These are phyloP conservation scores for Latrodectus geometricus DNA, from an alignment of 1,140 invertebrate genomes.

Conservation along the genomic window DNA sequence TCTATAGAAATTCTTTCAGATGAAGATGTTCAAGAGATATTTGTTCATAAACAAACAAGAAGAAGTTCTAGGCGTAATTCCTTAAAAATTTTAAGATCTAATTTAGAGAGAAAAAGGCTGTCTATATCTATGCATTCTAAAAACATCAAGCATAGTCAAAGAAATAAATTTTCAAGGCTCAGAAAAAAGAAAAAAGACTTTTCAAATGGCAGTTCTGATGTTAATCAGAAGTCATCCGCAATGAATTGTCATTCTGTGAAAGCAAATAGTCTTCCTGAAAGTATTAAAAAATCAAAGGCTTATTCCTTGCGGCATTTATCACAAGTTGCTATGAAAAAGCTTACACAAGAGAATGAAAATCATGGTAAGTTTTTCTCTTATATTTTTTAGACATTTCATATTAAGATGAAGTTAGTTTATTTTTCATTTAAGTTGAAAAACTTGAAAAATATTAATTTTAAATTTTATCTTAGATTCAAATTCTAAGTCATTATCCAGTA, in stretches of 20 bases:
- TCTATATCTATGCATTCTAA: conserved; percentile 3
- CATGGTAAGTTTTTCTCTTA: not conserved
- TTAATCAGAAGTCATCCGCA: conserved; percentile 3
- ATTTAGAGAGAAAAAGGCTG: not conserved
- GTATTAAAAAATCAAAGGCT: conserved; percentile 15
- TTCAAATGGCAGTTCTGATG: not conserved
- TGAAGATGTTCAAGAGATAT: not conserved
- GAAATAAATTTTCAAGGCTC: conserved; percentile 1
- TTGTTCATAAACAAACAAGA: not conserved
- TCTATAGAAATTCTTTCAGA: not conserved
- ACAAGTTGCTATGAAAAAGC: conserved; percentile 21
- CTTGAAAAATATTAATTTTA: not conserved
- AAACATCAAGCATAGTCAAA: conserved; percentile 1
- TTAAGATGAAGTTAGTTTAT: not conserved
- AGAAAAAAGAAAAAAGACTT: not conserved
- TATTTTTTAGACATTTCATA: not conserved
- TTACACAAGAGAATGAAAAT: not conserved
- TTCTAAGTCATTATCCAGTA: conserved; percentile 35
- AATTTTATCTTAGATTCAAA: conserved; percentile 25
- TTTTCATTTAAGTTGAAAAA: not conserved
- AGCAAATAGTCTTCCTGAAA: conserved; percentile 29
- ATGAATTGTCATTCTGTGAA: not conserved
- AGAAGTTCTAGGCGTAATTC: not conserved
- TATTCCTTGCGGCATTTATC: conserved; percentile 51
- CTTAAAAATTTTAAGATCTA: not conserved